These are phyloP conservation scores for Clarias fuscus DNA, from an alignment of 2,797 vertebrate genomes.

Conservation along the genomic window DNA sequence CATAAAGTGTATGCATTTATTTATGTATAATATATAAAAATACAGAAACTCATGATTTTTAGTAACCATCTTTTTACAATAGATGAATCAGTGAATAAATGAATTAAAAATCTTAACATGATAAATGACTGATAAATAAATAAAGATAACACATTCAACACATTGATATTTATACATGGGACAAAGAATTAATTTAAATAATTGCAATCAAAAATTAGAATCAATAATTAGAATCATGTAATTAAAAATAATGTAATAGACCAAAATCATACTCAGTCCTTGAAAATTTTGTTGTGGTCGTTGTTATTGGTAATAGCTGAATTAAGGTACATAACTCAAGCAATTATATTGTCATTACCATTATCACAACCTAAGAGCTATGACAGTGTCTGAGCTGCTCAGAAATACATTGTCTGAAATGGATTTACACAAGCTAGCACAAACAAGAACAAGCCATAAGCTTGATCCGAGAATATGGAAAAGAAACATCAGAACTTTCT, in stretches of 20 bases:
- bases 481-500: not conserved
- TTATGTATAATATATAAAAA: too few relatives aligned
- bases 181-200: not conserved
- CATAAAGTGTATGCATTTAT: not conserved
- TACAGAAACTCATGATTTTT: too few relatives aligned
- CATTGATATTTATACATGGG: not conserved
- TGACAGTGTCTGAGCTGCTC: not conserved
- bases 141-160: not conserved
- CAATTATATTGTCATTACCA: not conserved
- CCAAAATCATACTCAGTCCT: not conserved
- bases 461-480: not conserved
- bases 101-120: not conserved
- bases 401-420: not conserved
- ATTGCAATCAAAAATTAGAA: too few relatives aligned
- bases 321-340: not conserved
- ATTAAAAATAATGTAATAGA: too few relatives aligned
- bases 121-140: not conserved
- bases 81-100: not conserved
- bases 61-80: not conserved
- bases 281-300: not conserved
- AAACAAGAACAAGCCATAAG: not conserved
- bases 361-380: not conserved
- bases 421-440: not conserved
- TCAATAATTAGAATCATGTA: too few relatives aligned
- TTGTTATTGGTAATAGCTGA: not conserved